Base-by-base conservation (phyloP, 2,888 invertebrate species). In the Exocentrus adspersus region DNA sequence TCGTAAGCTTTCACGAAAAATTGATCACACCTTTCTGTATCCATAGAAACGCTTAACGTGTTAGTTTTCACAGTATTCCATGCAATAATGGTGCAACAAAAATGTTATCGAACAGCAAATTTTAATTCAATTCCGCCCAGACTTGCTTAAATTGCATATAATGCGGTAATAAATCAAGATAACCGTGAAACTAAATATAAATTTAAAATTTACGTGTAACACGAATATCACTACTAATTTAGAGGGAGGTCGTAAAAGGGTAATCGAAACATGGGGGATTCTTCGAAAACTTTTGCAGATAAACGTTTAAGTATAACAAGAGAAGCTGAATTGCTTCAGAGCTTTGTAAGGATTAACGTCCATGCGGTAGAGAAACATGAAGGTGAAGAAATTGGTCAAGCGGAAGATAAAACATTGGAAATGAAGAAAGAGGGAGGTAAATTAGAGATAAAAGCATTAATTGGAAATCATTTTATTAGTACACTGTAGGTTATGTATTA, bases 281-380 rank as follows among this genome's bases (percentile, higher is more conserved):
- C 59, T 6, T 48, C 67, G 19, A 73, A 72, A 67, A 67, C 62
- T 12, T 69, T 70, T 59, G 73, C 74, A 1, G 76, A 74, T 52
- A 74, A 71, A 68, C 69, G 76, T 10, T 69, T 80, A 20, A 78
- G 72, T 52, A 77, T 74, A 52, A 89, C 57, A 86, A 88, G 24
- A 87, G 88, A 46, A 87, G 90, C 76, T 88, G 93, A 93, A 78
- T 87, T 93, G 73, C 80, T 94, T 14, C 92, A 92, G 83, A 92
- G 92, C 79, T 94, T 92, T 79, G 90, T 92, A 12, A 86, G 92
- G 53, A 87, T 91, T 14, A 91, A 88, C 21, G 82, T 87, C 5
- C 87, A 86, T 1, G 86, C 87, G 20, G 85, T 86, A 3, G 87
- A 69, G 45, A 60, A 56, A 17, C 67, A 69, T 54, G 72, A 71